Percentiles rank a stretch among this genome's conserved stretches.
These are phyloP conservation scores for Coleophora flavipennella DNA, from an alignment of 2,888 invertebrate species.

Conservation along the genomic window DNA sequence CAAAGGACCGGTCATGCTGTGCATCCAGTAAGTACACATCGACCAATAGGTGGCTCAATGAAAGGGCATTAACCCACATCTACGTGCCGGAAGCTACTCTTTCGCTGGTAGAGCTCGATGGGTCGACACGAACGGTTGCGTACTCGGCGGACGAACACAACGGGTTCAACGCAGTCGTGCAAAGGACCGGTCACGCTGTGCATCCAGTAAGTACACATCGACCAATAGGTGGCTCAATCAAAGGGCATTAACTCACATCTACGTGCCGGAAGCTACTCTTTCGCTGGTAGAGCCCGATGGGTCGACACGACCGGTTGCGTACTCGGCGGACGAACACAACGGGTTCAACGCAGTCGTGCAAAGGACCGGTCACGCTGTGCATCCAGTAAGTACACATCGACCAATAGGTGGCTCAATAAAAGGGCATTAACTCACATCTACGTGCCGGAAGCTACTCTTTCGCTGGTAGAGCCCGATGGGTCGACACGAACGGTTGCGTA, in stretches of 20 bases:
- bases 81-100: slow-evolving; percentile 74
- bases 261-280: slow-evolving; percentile 75
- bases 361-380: slow-evolving; percentile 74
- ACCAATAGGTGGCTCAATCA: too few relatives aligned
- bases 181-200: slow-evolving; percentile 74
- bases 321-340: slow-evolving; percentile 79
- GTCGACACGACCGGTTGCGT: slow-evolving; percentile 72
- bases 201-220: slow-evolving; percentile 72
- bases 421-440: too few relatives aligned
- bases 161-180: slow-evolving; percentile 81
- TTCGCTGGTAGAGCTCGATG: slow-evolving; percentile 75
- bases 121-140: slow-evolving; percentile 72
- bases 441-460: slow-evolving; percentile 76
- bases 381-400: too few relatives aligned
- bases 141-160: slow-evolving; percentile 80
- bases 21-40: slow-evolving; percentile 70
- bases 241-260: too few relatives aligned
- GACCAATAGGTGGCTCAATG: too few relatives aligned
- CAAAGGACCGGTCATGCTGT: slow-evolving; percentile 76
- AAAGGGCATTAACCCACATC: too few relatives aligned
- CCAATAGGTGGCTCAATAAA: too few relatives aligned
- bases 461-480: slow-evolving; percentile 75
- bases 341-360: slow-evolving; percentile 82
- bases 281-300: slow-evolving; percentile 76
- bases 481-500: slow-evolving; percentile 75